Evolutionary conservation across 2,113 vertebrate species (phyloP).

Genomic region (Pelecanus crispus): DNA sequence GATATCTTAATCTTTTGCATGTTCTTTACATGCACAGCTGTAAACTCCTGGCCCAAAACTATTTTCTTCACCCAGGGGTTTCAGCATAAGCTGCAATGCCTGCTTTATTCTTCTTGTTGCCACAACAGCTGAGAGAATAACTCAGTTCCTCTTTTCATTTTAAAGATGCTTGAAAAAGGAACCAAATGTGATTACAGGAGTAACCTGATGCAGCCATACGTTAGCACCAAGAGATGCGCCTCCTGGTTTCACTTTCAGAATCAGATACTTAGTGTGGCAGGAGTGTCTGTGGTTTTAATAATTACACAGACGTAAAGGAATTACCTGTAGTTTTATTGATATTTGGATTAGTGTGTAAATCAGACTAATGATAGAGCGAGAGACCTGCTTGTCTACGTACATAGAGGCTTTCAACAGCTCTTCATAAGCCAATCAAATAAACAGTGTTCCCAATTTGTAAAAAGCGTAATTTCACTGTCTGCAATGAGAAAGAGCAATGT

Average conservation of each 20-base stretch:
- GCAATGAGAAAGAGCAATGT: background rate
- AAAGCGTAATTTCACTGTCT: background rate
- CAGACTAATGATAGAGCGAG: background rate
- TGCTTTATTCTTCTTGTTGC: background rate
- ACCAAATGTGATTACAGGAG: background rate
- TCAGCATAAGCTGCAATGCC: background rate
- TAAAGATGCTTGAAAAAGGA: slow-evolving; percentile 27
- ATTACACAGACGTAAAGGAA: background rate
- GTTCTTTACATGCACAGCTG: background rate
- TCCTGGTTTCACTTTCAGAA: background rate
- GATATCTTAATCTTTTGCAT: background rate
- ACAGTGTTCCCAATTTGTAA: background rate
- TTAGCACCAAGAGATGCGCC: background rate
- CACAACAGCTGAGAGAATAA: background rate
- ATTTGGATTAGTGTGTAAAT: background rate
- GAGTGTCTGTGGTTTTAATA: background rate
- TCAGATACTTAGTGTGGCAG: background rate
- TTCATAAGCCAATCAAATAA: background rate
- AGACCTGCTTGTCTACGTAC: background rate
- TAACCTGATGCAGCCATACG: background rate
- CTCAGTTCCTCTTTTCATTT: slow-evolving; percentile 34
- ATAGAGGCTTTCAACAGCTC: background rate
- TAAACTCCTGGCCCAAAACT: background rate
- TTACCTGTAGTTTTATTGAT: background rate
- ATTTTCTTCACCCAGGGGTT: background rate